These are phyloP conservation scores for Nudaria mundana DNA, from an alignment of 2,888 invertebrate genomes.

Conservation along the genomic window DNA sequence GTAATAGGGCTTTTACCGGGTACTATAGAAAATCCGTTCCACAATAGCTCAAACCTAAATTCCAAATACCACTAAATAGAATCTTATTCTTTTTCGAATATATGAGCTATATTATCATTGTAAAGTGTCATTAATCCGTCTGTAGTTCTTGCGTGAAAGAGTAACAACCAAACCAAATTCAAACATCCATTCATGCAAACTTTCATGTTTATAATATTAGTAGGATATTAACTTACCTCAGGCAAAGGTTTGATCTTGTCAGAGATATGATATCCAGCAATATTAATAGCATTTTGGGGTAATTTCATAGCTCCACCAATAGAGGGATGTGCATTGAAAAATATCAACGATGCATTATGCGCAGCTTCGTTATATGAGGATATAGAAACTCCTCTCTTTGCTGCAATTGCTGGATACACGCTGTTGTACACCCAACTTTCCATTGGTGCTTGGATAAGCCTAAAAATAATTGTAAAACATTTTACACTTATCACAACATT, in stretches of 20 bases:
- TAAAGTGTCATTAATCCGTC: too few relatives aligned
- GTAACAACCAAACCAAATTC: too few relatives aligned
- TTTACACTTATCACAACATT: too few relatives aligned
- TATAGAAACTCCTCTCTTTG: conserved; percentile 41
- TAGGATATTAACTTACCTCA: conserved; percentile 42
- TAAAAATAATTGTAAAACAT: too few relatives aligned
- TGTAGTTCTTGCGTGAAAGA: too few relatives aligned
- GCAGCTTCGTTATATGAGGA: conserved; percentile 48
- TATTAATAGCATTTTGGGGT: conserved; percentile 51
- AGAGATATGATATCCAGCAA: conserved; percentile 61
- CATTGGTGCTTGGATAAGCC: conserved; percentile 40
- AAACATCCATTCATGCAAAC: too few relatives aligned
- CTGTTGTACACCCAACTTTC: conserved; percentile 43
- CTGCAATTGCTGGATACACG: conserved; percentile 38
- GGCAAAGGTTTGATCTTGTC: conserved; percentile 46
- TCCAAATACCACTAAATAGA: too few relatives aligned
- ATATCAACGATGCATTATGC: conserved; percentile 46
- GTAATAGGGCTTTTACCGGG: too few relatives aligned
- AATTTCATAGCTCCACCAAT: conserved; percentile 43
- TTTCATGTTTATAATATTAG: too few relatives aligned
- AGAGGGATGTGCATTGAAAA: conserved; percentile 52
- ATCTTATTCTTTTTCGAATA: too few relatives aligned
- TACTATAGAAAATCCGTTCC: background rate
- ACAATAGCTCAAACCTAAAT: too few relatives aligned
- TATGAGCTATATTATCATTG: too few relatives aligned